Evolutionary conservation across 2,797 vertebrate genomes (phyloP).

Genomic region (Sebastes minor): DNA sequence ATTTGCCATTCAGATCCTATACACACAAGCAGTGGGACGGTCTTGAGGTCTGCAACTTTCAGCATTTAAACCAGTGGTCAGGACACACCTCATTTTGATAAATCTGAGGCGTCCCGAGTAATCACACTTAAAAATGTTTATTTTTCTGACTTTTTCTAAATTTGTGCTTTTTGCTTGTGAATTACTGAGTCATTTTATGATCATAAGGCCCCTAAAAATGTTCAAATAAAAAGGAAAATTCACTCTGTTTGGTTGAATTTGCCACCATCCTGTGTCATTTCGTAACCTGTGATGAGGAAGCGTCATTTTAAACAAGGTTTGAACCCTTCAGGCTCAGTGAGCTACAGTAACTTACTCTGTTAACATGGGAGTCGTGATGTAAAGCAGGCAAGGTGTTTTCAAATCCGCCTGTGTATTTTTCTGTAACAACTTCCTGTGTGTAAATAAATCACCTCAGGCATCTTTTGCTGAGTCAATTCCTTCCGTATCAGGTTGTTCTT

Average conservation of each 20-base stretch:
- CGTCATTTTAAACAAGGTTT: neutral
- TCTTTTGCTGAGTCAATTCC: neutral
- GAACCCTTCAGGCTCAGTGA: neutral
- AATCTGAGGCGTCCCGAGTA: rapidly evolving
- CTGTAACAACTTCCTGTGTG: neutral
- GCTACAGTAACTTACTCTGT: neutral
- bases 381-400: neutral
- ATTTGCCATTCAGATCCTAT: neutral
- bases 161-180: neutral
- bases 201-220: neutral
- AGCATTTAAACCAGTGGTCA: neutral
- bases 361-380: neutral
- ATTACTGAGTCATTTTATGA: neutral
- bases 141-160: neutral
- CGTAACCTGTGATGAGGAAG: neutral
- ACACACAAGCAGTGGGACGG: neutral
- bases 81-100: neutral
- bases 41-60: neutral
- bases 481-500: neutral
- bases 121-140: neutral
- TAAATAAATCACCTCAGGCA: neutral
- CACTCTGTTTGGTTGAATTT: neutral
- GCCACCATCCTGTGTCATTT: neutral
- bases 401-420: neutral
- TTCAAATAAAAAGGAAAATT: neutral